Percentiles rank a stretch among this genome's conserved stretches.
phyloP scores from a whole-genome alignment of 2,888 invertebrate genomes.

The Acleris emargana region DNA sequence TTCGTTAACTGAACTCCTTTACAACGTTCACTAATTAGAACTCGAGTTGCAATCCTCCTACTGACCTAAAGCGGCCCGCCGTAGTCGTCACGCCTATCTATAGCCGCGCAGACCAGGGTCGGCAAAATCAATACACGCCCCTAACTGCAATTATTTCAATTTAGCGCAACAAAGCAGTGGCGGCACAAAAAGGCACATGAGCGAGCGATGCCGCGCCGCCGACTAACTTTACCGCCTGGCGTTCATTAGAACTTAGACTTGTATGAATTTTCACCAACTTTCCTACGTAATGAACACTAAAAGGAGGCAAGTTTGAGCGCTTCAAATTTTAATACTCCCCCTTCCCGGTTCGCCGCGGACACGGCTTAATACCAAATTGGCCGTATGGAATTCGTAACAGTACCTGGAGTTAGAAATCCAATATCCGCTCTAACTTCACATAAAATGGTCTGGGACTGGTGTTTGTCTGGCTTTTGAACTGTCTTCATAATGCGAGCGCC shows the following conservation, averaged over 20 bases:
- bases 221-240: conserved; percentile 70
- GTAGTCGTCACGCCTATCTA: background rate
- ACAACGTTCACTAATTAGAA: no score
- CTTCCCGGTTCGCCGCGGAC: conserved; percentile 58
- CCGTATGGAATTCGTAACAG: conserved; percentile 58
- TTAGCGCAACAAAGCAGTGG: conserved; percentile 50
- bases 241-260: conserved; percentile 82
- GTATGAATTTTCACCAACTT: conserved; percentile 81
- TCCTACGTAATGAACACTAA: conserved; percentile 81
- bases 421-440: conserved; percentile 72
- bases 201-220: conserved; percentile 59
- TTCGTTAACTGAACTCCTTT: no score
- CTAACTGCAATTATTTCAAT: conserved; percentile 44
- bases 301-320: conserved; percentile 79
- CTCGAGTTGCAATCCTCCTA: background rate
- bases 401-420: conserved; percentile 74
- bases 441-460: conserved; percentile 58
- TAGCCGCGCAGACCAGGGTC: conserved; percentile 6
- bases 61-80: background rate
- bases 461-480: conserved; percentile 71
- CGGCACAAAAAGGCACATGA: conserved; percentile 54
- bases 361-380: conserved; percentile 65
- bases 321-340: conserved; percentile 79
- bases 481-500: conserved; percentile 51
- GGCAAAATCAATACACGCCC: conserved; percentile 27